These are phyloP conservation scores for Oasisia sp. DNA, from an alignment of 2,888 invertebrate species.

Conservation along the genomic window DNA sequence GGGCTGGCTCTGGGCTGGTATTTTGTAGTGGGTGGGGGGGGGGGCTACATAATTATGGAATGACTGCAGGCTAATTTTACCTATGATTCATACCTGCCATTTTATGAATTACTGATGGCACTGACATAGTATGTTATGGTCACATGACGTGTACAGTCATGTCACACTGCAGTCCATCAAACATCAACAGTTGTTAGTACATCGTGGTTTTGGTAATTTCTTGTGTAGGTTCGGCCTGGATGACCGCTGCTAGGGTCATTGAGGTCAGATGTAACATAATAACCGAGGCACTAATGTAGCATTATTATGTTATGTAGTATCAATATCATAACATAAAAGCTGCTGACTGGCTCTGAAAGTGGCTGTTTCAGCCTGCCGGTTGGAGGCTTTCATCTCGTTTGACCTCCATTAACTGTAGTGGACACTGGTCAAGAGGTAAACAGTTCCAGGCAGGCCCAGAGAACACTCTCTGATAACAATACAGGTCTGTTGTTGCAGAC, in stretches of 20 bases:
- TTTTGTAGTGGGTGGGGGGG: not conserved
- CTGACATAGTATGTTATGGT: not conserved
- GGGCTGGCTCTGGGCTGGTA: not conserved
- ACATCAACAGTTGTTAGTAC: not conserved
- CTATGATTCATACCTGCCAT: not conserved
- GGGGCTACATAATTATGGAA: not conserved
- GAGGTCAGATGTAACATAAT: not conserved
- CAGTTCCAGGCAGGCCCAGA: not conserved
- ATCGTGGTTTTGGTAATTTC: not conserved
- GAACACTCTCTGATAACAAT: no score
- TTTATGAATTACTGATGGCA: not conserved
- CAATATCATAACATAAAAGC: not conserved
- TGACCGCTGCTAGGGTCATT: not conserved
- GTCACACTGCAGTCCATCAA: not conserved
- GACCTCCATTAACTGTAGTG: slow-evolving; percentile 5
- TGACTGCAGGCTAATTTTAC: not conserved
- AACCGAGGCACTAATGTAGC: not conserved
- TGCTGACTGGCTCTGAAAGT: not conserved
- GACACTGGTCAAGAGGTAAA: slow-evolving; percentile 4
- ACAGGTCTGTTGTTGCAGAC: not conserved
- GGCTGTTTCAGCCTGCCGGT: not conserved
- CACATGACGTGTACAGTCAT: not conserved
- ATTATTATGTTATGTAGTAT: not conserved
- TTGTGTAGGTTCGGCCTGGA: not conserved
- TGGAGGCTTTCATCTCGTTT: not conserved